A percentile compares a stretch with the other conserved stretches of the same genome.
Evolutionary conservation across 2,888 invertebrate species (phyloP).

Genomic region (Parnassius smintheus): DNA sequence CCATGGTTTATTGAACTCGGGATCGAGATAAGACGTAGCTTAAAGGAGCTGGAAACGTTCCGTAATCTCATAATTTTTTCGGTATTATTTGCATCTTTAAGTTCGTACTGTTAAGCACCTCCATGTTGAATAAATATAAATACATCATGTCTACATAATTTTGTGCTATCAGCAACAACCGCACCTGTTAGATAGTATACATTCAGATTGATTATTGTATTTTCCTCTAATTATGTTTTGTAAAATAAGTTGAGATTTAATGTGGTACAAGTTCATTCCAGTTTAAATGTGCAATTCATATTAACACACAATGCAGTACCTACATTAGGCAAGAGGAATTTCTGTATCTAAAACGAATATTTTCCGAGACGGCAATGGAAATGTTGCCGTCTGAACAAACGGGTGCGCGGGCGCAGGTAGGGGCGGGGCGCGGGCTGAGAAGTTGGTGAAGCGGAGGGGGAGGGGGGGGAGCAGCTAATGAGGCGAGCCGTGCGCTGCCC

Average conservation of each 20-base stretch:
- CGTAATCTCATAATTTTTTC: slow-evolving; percentile 61
- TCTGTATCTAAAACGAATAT: slow-evolving; percentile 71
- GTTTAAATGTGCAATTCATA: slow-evolving; percentile 31
- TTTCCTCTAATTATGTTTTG: too few relatives aligned
- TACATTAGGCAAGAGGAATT: slow-evolving; percentile 19
- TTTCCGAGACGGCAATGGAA: slow-evolving; percentile 70
- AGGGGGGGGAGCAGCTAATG: slow-evolving; percentile 59
- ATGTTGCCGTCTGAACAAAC: slow-evolving; percentile 67
- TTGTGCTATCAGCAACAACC: too few relatives aligned
- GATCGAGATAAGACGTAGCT: slow-evolving; percentile 61
- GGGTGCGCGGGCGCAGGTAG: slow-evolving; percentile 57
- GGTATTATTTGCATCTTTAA: slow-evolving; percentile 58
- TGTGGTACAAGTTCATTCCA: not conserved
- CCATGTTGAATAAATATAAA: too few relatives aligned
- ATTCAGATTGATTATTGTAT: too few relatives aligned
- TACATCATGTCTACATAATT: too few relatives aligned
- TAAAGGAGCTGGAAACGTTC: slow-evolving; percentile 58
- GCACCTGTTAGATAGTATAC: too few relatives aligned
- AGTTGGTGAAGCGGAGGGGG: slow-evolving; percentile 31
- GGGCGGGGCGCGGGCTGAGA: slow-evolving; percentile 25
- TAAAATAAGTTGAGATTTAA: too few relatives aligned
- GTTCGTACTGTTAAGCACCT: slow-evolving; percentile 48
- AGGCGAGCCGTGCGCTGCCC: slow-evolving; percentile 67
- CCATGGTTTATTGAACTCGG: slow-evolving; percentile 72
- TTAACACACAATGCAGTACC: slow-evolving; percentile 67